phyloP scores from a whole-genome alignment of 2,888 invertebrate genomes.

The Crematogaster levior region DNA sequence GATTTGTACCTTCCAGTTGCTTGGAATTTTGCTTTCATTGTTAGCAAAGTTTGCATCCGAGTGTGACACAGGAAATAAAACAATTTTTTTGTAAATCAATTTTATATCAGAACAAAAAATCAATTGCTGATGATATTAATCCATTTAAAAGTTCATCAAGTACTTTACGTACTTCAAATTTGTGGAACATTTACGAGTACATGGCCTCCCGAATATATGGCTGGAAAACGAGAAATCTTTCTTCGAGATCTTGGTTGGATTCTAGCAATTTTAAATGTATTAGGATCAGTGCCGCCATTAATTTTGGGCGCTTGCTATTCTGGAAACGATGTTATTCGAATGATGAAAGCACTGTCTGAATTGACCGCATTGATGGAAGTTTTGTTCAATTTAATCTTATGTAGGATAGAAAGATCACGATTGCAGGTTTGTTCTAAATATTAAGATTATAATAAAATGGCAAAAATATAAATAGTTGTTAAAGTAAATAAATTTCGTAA shows the following conservation, averaged over 20 bases:
- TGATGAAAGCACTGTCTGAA: conserved; percentile 77
- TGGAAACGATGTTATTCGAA: conserved; percentile 60
- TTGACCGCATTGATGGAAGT: conserved; percentile 73
- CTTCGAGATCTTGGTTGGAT: conserved; percentile 70
- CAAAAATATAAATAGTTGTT: background rate
- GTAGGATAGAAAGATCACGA: conserved; percentile 66
- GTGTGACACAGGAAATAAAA: background rate
- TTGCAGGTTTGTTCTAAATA: conserved; percentile 71
- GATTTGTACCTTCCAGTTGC: background rate
- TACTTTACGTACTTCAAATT: conserved; percentile 56
- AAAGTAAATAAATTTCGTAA: background rate
- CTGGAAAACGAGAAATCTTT: conserved; percentile 46
- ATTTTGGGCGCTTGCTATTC: conserved; percentile 70
- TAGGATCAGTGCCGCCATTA: conserved; percentile 69
- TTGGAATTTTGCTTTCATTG: background rate
- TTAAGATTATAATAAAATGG: background rate
- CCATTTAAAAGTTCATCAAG: conserved; percentile 33
- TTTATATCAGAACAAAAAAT: background rate
- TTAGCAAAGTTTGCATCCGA: background rate
- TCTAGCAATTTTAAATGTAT: conserved; percentile 67
- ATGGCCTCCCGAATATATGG: conserved; percentile 70
- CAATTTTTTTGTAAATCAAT: background rate
- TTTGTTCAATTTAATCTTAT: conserved; percentile 74
- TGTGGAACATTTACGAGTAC: conserved; percentile 72
- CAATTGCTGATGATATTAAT: background rate